Base-by-base conservation (phyloP, 2,888 invertebrate genomes). In the Zelleria hepariella region DNA sequence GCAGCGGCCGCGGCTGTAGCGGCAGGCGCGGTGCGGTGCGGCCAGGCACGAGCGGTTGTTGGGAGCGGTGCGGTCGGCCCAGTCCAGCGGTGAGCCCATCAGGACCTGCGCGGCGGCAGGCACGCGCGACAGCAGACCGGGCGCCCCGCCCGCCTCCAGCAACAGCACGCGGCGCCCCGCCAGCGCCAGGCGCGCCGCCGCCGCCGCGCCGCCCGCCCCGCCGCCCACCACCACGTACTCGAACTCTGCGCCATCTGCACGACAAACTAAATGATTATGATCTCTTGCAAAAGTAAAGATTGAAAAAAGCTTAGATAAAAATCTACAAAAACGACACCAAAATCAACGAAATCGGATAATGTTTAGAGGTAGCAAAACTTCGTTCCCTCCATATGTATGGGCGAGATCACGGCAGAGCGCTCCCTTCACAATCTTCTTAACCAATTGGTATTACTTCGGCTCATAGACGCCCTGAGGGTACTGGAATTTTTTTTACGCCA, bases 201-300 rank as follows among this genome's bases (percentile, higher is more conserved):
- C 59, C 61, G 71, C 76, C 24, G 71, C 58, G 1, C 84, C 84
- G 0, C 69, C 81, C 0, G 77, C 80, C 20, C 88, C 88, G n/a
- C 80, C 84, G 8, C 90, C 90, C 53, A 90, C 83, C 58, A 91
- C 83, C 26, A 90, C 78, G 71, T 89, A 90, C 62, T 90, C 90
- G 65, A 84, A 90, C 62, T 62, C 58, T 3, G 68, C 71, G 5
- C 73, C 72, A 59, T 80, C 83, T 52, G 2, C 20, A 27, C 21
- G 20, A 2, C 10, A 32, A 21, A 32, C 26, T 42, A 15, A 27
- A 18, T 32, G 6, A 32, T 10, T 7, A 32, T 7, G 6, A 10
- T 7, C 32, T 32, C 32, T 10, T 5, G 6, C 32, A 32, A 10
- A 5, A 10, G 32, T 10, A 32, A 10, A 5, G 32, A 5, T 10